Conservation (phyloP, 2,888 invertebrate species). For the Pyralis farinalis region DNA sequence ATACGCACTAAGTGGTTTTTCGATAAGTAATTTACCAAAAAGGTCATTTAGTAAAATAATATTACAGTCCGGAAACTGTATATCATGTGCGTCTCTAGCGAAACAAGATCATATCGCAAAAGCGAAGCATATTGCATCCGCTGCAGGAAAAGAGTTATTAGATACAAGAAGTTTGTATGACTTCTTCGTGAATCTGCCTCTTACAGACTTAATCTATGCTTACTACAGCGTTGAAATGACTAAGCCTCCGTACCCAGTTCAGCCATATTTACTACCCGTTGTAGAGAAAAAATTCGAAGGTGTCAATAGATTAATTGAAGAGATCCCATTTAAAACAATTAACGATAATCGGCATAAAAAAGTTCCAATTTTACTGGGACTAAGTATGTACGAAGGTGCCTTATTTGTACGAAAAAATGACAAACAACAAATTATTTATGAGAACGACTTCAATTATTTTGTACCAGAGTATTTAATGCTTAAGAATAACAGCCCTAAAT, state of each 20-base stretch:
- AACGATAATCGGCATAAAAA: conserved; percentile 37
- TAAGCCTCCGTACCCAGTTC: conserved; percentile 32
- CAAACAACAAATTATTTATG: conserved; percentile 37
- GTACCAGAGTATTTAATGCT: conserved; percentile 44
- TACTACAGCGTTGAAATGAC: conserved; percentile 38
- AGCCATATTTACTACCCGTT: conserved; percentile 48
- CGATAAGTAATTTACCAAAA: conserved; percentile 49
- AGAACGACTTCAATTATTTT: conserved; percentile 43
- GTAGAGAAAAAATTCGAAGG: conserved; percentile 51
- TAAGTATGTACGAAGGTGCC: conserved; percentile 52
- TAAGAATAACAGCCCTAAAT: conserved; percentile 28
- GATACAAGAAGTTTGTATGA: conserved; percentile 37
- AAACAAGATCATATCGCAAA: conserved; percentile 48
- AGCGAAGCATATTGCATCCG: conserved; percentile 38
- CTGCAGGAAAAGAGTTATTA: conserved; percentile 40
- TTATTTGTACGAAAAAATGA: conserved; percentile 42
- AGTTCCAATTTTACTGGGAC: conserved; percentile 44
- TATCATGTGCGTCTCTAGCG: conserved; percentile 49
- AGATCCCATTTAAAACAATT: conserved; percentile 41
- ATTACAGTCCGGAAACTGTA: conserved; percentile 46
- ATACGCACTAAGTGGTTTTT: conserved; percentile 37
- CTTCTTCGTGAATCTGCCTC: conserved; percentile 35
- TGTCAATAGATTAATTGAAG: conserved; percentile 43
- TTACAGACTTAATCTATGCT: conserved; percentile 50
- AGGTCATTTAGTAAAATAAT: conserved; percentile 55